A percentile compares a stretch with the other conserved stretches of the same genome.
Conservation (phyloP, 1,140 invertebrate genomes). For the Drosophila busckii region DNA sequence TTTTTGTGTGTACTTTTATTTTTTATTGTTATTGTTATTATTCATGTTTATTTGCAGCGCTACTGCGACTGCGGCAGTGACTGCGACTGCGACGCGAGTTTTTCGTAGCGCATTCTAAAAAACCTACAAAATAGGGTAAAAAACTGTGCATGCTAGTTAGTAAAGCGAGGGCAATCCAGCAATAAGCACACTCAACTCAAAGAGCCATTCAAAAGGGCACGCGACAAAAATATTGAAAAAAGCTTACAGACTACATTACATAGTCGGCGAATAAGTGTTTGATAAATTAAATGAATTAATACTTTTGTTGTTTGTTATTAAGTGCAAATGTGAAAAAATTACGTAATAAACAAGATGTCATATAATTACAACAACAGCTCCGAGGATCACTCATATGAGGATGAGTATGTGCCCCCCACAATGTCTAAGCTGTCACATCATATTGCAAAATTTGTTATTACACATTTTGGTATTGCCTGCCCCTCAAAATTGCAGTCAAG, state of each 20-base stretch:
- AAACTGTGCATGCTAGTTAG: constrained; percentile 61
- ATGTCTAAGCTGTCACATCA: too few species aligned
- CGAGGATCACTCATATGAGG: constrained; percentile 58
- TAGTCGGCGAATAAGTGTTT: too few species aligned
- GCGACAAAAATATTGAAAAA: constrained; percentile 33
- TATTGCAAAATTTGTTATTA: too few species aligned
- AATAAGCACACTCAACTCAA: constrained; percentile 7
- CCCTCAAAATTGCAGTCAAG: constrained; percentile 33
- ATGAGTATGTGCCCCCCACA: constrained; percentile 59
- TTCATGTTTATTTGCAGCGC: constrained; percentile 26
- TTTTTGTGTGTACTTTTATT: constrained; percentile 20
- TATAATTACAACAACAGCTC: constrained; percentile 58
- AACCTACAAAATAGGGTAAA: constrained; percentile 76
- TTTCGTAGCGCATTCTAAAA: constrained; percentile 36
- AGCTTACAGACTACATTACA: constrained; percentile 20
- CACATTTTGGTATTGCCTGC: too few species aligned
- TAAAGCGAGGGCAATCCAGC: constrained; percentile 53
- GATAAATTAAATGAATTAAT: too few species aligned
- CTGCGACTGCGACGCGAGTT: constrained; percentile 37
- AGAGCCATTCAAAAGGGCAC: constrained; percentile 31
- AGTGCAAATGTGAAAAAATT: too few species aligned
- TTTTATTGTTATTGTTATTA: constrained; percentile 13
- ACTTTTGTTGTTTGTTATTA: too few species aligned
- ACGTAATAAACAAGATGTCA: constrained; percentile 43
- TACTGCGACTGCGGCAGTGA: constrained; percentile 22